These are phyloP conservation scores for Corydoras sp. DNA, from an alignment of 2,113 vertebrate species.

Conservation along the genomic window DNA sequence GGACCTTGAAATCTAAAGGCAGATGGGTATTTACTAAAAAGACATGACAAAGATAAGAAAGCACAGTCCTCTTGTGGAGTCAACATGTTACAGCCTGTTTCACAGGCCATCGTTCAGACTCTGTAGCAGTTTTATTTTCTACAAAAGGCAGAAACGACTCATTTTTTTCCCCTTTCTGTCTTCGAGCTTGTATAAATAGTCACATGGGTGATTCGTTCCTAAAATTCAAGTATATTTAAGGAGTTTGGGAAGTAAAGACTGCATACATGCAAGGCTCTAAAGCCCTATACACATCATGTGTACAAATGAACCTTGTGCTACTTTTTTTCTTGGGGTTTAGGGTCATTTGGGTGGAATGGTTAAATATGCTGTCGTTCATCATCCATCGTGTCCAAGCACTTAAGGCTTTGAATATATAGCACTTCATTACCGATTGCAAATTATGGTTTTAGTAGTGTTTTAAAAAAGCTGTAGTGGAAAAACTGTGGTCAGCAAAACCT, in stretches of 20 bases:
- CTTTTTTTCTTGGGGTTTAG: constrained; percentile 30
- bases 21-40: neutral
- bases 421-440: constrained; percentile 37
- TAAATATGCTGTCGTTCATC: constrained; percentile 19
- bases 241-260: constrained; percentile 22
- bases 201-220: constrained; percentile 10
- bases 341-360: constrained; percentile 6
- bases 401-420: constrained; percentile 39
- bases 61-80: constrained; percentile 37
- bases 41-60: constrained; percentile 20
- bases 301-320: constrained; percentile 28
- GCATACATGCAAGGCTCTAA: constrained; percentile 27
- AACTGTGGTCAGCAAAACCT: constrained; percentile 5
- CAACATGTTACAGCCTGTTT: constrained; percentile 12
- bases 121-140: constrained; percentile 36
- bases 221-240: constrained; percentile 39
- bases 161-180: constrained; percentile 22
- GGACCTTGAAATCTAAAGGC: neutral
- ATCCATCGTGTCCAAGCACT: constrained; percentile 37
- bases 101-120: constrained; percentile 25
- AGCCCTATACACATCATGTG: constrained; percentile 24
- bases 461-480: constrained; percentile 24
- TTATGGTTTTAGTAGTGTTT: constrained; percentile 19
- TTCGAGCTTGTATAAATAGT: constrained; percentile 1
- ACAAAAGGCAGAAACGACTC: constrained; percentile 24